Evolutionary conservation across 92 coral and sea anemone species (phyloP), one percentile per base, ranked within the genome.

Genomic region (Actinernus sp.): DNA sequence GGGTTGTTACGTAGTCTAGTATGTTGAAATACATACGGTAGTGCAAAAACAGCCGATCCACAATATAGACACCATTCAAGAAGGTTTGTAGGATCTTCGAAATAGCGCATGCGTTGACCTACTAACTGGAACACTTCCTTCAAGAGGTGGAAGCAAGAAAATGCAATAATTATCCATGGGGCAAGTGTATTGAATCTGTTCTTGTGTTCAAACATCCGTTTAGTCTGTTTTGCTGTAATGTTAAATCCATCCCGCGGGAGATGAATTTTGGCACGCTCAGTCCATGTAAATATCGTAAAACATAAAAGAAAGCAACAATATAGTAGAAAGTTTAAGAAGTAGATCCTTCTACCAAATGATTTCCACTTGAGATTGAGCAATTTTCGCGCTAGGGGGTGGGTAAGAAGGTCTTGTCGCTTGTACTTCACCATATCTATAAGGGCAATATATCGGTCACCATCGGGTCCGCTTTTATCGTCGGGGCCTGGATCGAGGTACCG

Each of bases 401-500:
- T 65, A 9, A 92, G 82, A 1, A 92, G 83, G 23, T 68, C 59
- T 68, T 89, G 89, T 0, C 94, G 92, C 3, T 78, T 61, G 47
- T 48, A 77, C 25, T 69, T 27, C 20, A 81, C 92, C 96, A 89
- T 89, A 6, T 80, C 88, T 17, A 56, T 65, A 20, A 91, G 79
- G 7, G 92, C 92, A 26, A 89, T 62, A 46, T 91, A 92, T 31
- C 83, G 76, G 55, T 36, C 59, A 30, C 76, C 77, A 6, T 27
- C 49, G 20, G 54, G 55, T 16, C 76, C 76, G 30, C 63, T 68
- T n/a, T 6, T 12, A 30, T 72, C 89, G 40, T 61, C 78, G 18
- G 98, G 98, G 21, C 98, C 98, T 58, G 98, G 96, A 69, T 92
- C 98, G 17, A 92, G 73, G 29, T 85, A 73, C 31, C 76, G 83